phyloP scores from a whole-genome alignment of 2,888 invertebrate species.

The Seira musarum region DNA sequence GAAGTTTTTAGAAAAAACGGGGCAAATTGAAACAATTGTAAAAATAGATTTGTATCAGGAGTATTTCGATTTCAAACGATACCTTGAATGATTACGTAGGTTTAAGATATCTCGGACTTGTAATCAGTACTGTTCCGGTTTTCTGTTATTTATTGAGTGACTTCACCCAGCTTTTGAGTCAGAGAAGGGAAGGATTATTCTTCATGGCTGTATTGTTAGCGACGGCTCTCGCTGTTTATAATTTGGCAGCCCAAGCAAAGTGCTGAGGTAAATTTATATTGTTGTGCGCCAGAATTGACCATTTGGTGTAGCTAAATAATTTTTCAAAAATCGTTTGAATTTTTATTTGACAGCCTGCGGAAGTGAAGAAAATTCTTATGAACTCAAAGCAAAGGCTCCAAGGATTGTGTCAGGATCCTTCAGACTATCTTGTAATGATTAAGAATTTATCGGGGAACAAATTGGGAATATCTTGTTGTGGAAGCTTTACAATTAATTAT shows the following conservation, averaged over 20 bases:
- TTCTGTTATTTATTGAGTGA: background rate
- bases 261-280: too few relatives aligned
- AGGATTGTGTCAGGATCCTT: background rate
- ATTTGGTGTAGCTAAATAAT: too few relatives aligned
- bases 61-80: background rate
- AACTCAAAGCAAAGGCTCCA: background rate
- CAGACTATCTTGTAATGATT: background rate
- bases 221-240: background rate
- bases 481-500: background rate
- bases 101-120: background rate
- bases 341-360: background rate
- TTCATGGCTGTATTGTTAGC: background rate
- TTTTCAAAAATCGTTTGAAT: background rate
- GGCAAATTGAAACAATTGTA: too few relatives aligned
- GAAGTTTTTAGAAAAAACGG: too few relatives aligned
- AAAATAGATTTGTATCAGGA: background rate
- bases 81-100: background rate
- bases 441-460: background rate
- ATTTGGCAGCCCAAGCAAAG: background rate
- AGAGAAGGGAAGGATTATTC: background rate
- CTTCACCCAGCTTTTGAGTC: background rate
- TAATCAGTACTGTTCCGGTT: background rate
- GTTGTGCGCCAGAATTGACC: too few relatives aligned
- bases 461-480: background rate
- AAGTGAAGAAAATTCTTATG: background rate